Base-by-base conservation (phyloP, 2,888 invertebrate species). In the Drosophila affinis region DNA sequence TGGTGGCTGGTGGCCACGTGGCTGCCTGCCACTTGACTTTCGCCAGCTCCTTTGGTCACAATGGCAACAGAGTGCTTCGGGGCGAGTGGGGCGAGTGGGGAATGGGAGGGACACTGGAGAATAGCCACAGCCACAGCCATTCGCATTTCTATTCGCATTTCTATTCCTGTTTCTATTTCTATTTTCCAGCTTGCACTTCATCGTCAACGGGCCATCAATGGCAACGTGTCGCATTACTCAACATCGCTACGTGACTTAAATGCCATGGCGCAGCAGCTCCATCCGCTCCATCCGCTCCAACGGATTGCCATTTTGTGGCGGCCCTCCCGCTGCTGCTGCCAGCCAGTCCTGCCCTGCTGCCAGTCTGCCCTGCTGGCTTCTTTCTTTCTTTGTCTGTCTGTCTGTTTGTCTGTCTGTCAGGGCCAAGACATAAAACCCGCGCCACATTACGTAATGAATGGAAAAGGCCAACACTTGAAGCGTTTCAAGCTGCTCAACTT, bases 211-310 rank as follows among this genome's bases (percentile, higher is more conserved):
- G 82, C 87, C 83, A 85, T 85, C 83, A 80, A 80, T 86, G 88
- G 77, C 85, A 88, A 85, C 88, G 88, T 86, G 85, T 88, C 85
- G 88, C 84, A 86, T 86, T 86, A 88, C 88, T 87, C 87, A 87
- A 88, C 80, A 74, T 76, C 76, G 83, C 87, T 88, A 88, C 85
- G 88, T 86, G 88, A 86, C 85, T 86, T 79, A 87, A 88, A 86
- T 86, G 79, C 76, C 71, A 73, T 83, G 79, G 78, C 64, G 68
- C 56, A 67, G 68, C 56, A 67, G 54, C 24, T 24, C 7, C 39
- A n/a, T 39, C 39, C 39, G 39, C n/a, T n/a, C 6, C 39, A 39
- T 18, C 18, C 18, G 18, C 39, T n/a, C 6, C 39, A 39, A 39
- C 39, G 39, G 39, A 39, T 53, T 58, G 65, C 71, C 85, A 81